Evolutionary conservation across 2,888 invertebrate species (phyloP), one percentile per base, ranked within the genome.

Genomic region (Volucella inanis): DNA sequence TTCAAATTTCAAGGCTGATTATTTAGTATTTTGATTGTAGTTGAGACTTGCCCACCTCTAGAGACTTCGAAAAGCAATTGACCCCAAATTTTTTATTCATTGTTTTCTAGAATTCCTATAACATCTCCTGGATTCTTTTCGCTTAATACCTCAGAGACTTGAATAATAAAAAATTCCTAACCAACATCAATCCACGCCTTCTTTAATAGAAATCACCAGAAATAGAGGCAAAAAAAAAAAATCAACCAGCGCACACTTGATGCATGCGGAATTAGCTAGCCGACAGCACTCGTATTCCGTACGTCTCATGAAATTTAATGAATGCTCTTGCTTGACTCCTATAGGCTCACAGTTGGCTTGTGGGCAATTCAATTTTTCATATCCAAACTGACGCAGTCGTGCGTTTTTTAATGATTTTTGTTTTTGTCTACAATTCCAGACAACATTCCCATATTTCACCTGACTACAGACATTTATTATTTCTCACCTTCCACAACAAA

Each of bases 331-430:
- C 22, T 4, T 22, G 22, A 1, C 22, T 22, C 0, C 2, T 0
- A 1, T 22, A 22, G 2, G 49, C 38, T 64, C 59, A 57, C 59
- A 67, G 70, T 71, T 65, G 72, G 62, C 64, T 71, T 31, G 31
- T 6, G 6, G 50, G 64, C 52, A 55, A 76, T 71, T 80, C 54
- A 76, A 55, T 65, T 61, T 84, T 70, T 62, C 70, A 70, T 54
- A 43, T 65, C 61, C 65, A 71, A 50, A 64, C 75, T 67, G 61
- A 74, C 45, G 41, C 59, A 31, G 15, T 41, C 79, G 68, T 83
- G 74, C 62, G 62, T 78, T 72, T 83, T 78, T 78, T 54, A 78
- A 82, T 78, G 71, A 72, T 72, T 83, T 74, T 67, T 78, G 55
- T 72, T 18, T 22, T 18, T 18, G 54, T 15, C 61, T 67, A 62